These are phyloP conservation scores for Thera obeliscata DNA, from an alignment of 2,888 invertebrate genomes.

Conservation along the genomic window DNA sequence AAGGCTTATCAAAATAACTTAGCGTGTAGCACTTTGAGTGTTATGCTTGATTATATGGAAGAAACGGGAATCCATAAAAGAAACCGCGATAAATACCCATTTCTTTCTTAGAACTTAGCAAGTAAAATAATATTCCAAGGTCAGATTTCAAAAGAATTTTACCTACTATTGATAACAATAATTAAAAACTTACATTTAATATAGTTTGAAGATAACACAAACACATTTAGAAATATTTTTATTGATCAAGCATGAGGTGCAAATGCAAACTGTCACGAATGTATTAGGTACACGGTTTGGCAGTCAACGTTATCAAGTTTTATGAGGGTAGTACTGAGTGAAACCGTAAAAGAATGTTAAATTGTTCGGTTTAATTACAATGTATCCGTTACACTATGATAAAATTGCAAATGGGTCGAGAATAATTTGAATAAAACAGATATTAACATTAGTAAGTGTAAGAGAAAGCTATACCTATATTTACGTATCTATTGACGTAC, in stretches of 20 bases:
- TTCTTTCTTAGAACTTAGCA: too few species aligned
- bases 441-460: neutral
- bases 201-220: neutral
- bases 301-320: slow-evolving; percentile 18
- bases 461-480: neutral
- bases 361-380: slow-evolving; percentile 30
- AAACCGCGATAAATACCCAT: too few species aligned
- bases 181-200: neutral
- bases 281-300: neutral
- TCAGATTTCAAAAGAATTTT: too few species aligned
- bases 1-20: too few species aligned
- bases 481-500: neutral
- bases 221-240: neutral
- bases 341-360: slow-evolving; percentile 22
- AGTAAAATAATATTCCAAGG: too few species aligned
- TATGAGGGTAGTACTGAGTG: slow-evolving; percentile 27
- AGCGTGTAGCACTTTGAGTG: too few species aligned
- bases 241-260: neutral
- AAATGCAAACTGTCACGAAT: neutral
- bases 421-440: slow-evolving; percentile 27
- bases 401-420: slow-evolving; percentile 40
- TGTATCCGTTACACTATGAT: slow-evolving; percentile 36
- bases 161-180: too few species aligned
- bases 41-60: too few species aligned
- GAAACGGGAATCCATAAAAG: too few species aligned